Base-by-base conservation (phyloP, 2,888 invertebrate species). In the Nebria brevicollis region DNA sequence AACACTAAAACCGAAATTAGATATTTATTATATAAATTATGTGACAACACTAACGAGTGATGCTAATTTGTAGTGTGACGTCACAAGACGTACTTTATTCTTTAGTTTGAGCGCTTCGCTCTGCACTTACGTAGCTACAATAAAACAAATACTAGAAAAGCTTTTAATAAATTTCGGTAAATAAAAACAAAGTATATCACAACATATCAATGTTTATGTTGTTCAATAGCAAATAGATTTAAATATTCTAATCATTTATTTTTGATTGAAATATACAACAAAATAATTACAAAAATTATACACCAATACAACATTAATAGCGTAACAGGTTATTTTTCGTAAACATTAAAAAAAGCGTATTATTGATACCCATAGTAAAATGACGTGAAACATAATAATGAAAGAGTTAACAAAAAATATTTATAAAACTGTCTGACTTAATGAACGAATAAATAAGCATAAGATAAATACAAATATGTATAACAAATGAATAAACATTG, bases 281-380 rank as follows among this genome's bases (percentile, higher is more conserved):
- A 43, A 77, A 15, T 20, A 34, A 25, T 72, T 77, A 20, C 73
- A 70, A 80, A 78, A 80, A 80, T 75, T 72, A 80, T 75, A 73
- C 80, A 80, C 72, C 70, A 68, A 72, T 72, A 75, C 75, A 70
- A 76, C 42, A 78, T 80, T 75, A 66, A 80, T 74, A 80, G 80
- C 80, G 75, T 75, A 64, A 66, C 42, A 72, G n/a, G 43, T 72
- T n/a, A 68, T 15, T 13, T 54, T 34, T 34, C 34, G 8, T 54
- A 54, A 54, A 54, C 54, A 54, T 41, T 42, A 42, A n/a, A 66
- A 66, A 68, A 68, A 68, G 70, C 68, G 20, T 77, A 7, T 77
- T 26, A 73, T 41, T 34, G 11, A 73, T 15, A 70, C 20, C 4
- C 15, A 70, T 70, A 34, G 34, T 20, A 70, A 70, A 70, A 26